Evolutionary conservation across 2,888 invertebrate genomes (phyloP).

Genomic region (Cheilosia grossa): DNA sequence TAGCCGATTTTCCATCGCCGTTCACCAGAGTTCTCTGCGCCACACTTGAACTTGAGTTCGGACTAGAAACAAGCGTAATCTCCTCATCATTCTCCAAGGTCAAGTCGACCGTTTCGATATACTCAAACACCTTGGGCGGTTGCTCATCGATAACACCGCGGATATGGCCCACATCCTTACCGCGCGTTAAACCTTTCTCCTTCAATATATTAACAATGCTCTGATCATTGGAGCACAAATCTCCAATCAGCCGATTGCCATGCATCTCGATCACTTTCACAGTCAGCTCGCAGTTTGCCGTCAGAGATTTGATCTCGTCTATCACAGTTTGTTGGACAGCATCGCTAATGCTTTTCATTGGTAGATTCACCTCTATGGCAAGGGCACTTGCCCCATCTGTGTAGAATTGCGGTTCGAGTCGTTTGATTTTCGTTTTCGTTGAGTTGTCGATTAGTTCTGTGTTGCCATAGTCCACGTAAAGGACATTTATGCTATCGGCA

Average conservation of each 20-base stretch:
- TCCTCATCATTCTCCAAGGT: conserved; percentile 81
- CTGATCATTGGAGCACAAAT: conserved; percentile 76
- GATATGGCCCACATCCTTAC: conserved; percentile 79
- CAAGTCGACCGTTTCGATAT: conserved; percentile 81
- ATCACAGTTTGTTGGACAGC: conserved; percentile 74
- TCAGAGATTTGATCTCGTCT: conserved; percentile 77
- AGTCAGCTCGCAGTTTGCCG: conserved; percentile 77
- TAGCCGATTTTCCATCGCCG: conserved; percentile 26
- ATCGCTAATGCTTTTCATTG: conserved; percentile 76
- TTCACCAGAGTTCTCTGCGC: conserved; percentile 35
- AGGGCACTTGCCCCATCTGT: conserved; percentile 79
- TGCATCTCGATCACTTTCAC: conserved; percentile 80
- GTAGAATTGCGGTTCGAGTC: conserved; percentile 84
- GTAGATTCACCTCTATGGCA: conserved; percentile 81
- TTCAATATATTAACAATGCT: conserved; percentile 79
- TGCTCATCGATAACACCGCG: conserved; percentile 80
- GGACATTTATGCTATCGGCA: conserved; percentile 84
- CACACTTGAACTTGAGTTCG: conserved; percentile 34
- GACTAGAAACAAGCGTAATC: not conserved
- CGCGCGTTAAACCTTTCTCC: conserved; percentile 77
- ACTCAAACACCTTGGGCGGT: conserved; percentile 78
- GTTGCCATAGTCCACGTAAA: conserved; percentile 89
- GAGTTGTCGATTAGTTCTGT: conserved; percentile 84
- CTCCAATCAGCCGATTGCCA: conserved; percentile 80
- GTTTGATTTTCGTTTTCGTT: conserved; percentile 82